Evolutionary conservation across 30 jellyfish, hydroid and myxozoan species (phyloP).

Genomic region (Cassiopea andromeda): DNA sequence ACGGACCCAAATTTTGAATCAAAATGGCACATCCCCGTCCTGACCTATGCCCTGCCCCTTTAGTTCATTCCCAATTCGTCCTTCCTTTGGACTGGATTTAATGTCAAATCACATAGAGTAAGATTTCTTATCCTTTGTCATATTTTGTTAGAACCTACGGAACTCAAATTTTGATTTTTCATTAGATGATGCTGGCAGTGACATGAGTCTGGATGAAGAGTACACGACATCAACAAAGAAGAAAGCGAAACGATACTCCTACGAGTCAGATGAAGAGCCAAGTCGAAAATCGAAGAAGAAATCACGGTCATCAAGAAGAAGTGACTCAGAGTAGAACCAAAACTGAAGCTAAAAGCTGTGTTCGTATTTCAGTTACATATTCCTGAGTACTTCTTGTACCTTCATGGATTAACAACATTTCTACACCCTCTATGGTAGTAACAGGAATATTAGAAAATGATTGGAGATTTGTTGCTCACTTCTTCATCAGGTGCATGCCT

Average conservation of each 20-base stretch:
- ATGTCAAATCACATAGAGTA: no score
- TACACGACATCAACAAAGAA: conserved; percentile 55
- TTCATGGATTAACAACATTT: not conserved
- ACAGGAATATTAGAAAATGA: not conserved
- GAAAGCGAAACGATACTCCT: conserved; percentile 40
- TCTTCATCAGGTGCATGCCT: not conserved
- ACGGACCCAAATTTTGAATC: no score
- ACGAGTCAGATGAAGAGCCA: conserved; percentile 48
- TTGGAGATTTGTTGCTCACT: not conserved
- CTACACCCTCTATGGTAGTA: not conserved
- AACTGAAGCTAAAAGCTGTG: not conserved
- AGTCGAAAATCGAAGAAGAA: conserved; percentile 57
- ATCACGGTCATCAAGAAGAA: conserved; percentile 45
- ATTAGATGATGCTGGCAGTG: conserved; percentile 51
- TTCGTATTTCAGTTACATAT: not conserved
- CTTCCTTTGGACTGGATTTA: no score
- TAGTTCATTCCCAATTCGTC: no score
- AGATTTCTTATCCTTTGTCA: no score
- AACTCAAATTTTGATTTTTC: no score
- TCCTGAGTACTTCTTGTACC: not conserved
- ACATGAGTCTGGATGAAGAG: conserved; percentile 73
- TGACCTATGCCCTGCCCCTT: no score
- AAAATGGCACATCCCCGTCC: no score
- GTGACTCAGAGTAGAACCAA: conserved; percentile 38
- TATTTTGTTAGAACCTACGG: no score